Conservation (phyloP, 64 coral and sea anemone species). For the Montipora foliosa region DNA sequence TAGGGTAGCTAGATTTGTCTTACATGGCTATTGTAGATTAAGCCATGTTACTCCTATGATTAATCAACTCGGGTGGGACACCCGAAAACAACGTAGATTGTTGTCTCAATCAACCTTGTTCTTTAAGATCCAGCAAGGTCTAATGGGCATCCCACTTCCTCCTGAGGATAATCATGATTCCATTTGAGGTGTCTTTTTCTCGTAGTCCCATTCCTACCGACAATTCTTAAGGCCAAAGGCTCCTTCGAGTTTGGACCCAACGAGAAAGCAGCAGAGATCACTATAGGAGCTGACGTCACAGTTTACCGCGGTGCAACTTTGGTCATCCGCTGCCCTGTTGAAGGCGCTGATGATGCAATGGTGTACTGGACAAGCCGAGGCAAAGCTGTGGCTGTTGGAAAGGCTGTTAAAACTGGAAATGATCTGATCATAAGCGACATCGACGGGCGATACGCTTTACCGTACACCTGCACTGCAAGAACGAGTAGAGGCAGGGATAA, state of each 20-base stretch:
- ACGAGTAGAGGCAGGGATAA: constrained; percentile 22
- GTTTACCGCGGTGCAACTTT: constrained; percentile 71
- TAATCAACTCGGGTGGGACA: no score
- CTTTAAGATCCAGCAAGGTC: no score
- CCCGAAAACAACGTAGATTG: no score
- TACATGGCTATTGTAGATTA: no score
- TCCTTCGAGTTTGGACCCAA: constrained; percentile 60
- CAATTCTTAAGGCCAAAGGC: constrained; percentile 55
- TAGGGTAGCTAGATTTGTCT: no score
- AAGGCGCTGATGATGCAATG: neutral
- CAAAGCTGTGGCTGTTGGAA: constrained; percentile 70
- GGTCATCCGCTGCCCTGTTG: constrained; percentile 76
- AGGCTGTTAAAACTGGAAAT: constrained; percentile 73
- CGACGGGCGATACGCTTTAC: constrained; percentile 74
- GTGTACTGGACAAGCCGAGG: constrained; percentile 71
- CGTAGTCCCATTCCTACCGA: constrained; percentile 36
- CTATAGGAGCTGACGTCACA: constrained; percentile 70
- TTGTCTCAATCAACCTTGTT: no score
- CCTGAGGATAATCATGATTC: neutral
- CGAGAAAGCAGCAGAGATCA: constrained; percentile 65
- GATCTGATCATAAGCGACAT: constrained; percentile 72
- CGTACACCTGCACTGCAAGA: constrained; percentile 67
- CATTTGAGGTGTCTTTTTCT: neutral
- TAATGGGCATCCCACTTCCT: neutral
- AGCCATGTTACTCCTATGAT: no score